Evolutionary conservation across 2,888 invertebrate species (phyloP).

Genomic region (Tachina fera): DNA sequence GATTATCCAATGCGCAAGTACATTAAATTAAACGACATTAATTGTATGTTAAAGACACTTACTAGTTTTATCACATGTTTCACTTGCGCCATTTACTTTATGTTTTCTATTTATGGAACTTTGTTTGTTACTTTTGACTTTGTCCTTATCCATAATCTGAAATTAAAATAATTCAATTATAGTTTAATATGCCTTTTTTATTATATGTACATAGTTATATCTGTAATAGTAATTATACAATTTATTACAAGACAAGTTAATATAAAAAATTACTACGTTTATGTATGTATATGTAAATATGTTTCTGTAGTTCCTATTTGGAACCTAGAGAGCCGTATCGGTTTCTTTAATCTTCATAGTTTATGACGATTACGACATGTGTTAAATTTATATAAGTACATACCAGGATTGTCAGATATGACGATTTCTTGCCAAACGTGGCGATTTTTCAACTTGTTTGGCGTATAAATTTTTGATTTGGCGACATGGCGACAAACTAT

Average conservation of each 20-base stretch:
- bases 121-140: conserved; percentile 55
- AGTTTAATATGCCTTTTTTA: not conserved
- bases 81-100: conserved; percentile 78
- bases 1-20: not conserved
- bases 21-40: not conserved
- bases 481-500: too few species aligned
- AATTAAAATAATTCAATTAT: conserved; percentile 19
- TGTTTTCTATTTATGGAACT: conserved; percentile 74
- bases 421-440: too few species aligned
- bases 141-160: conserved; percentile 68
- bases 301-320: too few species aligned
- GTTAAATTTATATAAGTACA: too few species aligned
- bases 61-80: conserved; percentile 79
- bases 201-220: not conserved
- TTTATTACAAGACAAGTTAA: not conserved
- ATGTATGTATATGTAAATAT: too few species aligned
- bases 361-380: too few species aligned
- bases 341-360: too few species aligned
- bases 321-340: too few species aligned
- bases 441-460: too few species aligned
- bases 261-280: too few species aligned
- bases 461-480: too few species aligned
- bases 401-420: too few species aligned
- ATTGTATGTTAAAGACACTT: conserved; percentile 59
- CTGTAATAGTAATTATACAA: not conserved